phyloP scores from a whole-genome alignment of 2,113 vertebrate genomes.

The Drymodes brunneopygia region DNA sequence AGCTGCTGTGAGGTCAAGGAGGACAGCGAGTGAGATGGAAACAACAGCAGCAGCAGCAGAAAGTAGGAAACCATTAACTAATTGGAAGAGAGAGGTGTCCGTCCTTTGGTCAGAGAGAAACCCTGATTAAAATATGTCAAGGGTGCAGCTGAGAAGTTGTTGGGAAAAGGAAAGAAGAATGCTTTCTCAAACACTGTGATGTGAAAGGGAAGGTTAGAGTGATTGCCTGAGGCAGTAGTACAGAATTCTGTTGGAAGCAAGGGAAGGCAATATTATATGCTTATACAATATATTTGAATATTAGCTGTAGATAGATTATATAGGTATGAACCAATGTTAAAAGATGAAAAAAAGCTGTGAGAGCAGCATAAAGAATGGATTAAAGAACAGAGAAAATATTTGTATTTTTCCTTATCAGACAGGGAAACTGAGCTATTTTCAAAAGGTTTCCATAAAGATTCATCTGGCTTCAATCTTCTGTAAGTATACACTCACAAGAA shows the following conservation, averaged over 20 bases:
- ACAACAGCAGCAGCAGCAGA: neutral
- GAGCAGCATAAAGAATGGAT: neutral
- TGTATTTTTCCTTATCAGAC: neutral
- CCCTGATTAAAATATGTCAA: conserved; percentile 22
- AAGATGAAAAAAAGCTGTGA: neutral
- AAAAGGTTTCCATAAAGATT: neutral
- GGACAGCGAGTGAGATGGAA: neutral
- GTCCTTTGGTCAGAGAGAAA: neutral
- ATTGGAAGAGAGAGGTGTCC: conserved; percentile 32
- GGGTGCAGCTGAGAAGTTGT: neutral
- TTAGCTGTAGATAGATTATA: neutral
- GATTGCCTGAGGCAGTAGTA: neutral
- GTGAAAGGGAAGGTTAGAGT: neutral
- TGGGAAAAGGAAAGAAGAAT: neutral
- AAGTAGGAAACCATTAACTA: conserved; percentile 57
- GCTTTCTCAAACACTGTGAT: neutral
- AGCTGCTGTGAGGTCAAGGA: conserved; percentile 40
- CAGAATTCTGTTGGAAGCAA: neutral
- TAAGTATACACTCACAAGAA: neutral
- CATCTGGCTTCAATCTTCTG: neutral
- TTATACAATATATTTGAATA: neutral
- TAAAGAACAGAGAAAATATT: neutral
- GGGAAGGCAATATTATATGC: neutral
- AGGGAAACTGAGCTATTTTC: neutral
- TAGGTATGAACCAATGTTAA: neutral